phyloP scores from a whole-genome alignment of 2,797 vertebrate species.

The Artibeus jamaicensis region DNA sequence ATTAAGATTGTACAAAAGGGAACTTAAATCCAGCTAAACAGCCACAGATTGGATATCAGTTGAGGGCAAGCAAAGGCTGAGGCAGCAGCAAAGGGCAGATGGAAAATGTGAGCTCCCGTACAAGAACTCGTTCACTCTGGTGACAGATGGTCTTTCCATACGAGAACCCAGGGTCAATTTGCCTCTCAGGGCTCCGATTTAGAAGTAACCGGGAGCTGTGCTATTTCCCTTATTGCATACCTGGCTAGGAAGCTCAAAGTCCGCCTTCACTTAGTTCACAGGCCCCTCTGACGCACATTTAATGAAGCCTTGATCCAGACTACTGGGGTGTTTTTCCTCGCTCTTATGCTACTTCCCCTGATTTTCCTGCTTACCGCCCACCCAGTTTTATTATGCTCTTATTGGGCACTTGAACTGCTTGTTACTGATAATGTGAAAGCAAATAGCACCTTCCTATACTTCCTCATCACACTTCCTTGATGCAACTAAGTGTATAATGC shows the following conservation, averaged over 20 bases:
- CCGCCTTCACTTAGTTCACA: no score
- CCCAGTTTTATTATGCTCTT: neutral
- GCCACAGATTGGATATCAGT: neutral
- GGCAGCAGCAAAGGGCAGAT: neutral
- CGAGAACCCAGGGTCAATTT: neutral
- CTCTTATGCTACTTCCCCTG: neutral
- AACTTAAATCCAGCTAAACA: neutral
- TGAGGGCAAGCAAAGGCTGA: neutral
- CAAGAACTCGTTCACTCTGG: neutral
- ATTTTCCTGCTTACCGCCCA: neutral
- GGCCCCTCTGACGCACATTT: neutral
- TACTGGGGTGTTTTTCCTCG: neutral
- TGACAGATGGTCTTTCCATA: neutral
- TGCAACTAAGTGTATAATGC: neutral
- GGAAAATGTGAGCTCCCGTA: neutral
- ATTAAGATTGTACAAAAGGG: neutral
- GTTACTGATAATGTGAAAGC: neutral
- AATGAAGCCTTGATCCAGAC: neutral
- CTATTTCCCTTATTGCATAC: neutral
- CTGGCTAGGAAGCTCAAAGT: neutral
- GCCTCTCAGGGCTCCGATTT: neutral
- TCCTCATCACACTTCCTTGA: neutral
- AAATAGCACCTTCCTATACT: neutral
- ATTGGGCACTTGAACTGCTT: neutral
- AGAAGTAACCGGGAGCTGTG: neutral